A percentile compares a stretch with the other conserved stretches of the same genome.
Evolutionary conservation across 2,888 invertebrate species (phyloP).

Genomic region (Platycnemis pennipes): DNA sequence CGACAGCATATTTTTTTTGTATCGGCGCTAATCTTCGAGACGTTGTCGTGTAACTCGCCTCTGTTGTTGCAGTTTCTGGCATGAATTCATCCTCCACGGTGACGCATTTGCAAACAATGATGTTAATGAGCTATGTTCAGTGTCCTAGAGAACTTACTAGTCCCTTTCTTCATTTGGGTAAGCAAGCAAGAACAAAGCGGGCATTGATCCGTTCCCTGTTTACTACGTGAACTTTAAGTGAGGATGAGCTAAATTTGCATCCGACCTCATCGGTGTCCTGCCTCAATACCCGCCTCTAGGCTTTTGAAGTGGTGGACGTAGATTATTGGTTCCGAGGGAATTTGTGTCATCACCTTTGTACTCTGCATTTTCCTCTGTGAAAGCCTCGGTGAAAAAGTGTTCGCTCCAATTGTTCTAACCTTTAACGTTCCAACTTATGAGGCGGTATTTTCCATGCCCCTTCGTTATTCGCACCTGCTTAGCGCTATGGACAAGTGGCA

Average conservation of each 20-base stretch:
- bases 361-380: neutral
- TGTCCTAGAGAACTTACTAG: neutral
- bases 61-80: neutral
- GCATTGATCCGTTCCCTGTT: neutral
- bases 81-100: neutral
- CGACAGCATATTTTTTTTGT: too few relatives aligned
- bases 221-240: neutral
- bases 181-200: neutral
- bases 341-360: too few relatives aligned
- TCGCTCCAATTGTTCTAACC: neutral
- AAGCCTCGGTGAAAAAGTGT: neutral
- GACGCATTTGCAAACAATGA: neutral
- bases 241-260: neutral
- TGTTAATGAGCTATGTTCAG: neutral
- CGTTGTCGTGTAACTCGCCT: neutral
- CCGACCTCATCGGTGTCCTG: neutral
- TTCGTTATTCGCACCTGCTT: too few relatives aligned
- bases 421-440: neutral
- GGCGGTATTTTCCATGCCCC: neutral
- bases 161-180: neutral
- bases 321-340: too few relatives aligned
- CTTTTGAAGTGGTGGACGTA: too few relatives aligned
- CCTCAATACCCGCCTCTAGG: neutral
- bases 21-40: too few relatives aligned
- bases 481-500: too few relatives aligned